phyloP scores from a whole-genome alignment of 2,113 vertebrate species.

The Garra rufa region DNA sequence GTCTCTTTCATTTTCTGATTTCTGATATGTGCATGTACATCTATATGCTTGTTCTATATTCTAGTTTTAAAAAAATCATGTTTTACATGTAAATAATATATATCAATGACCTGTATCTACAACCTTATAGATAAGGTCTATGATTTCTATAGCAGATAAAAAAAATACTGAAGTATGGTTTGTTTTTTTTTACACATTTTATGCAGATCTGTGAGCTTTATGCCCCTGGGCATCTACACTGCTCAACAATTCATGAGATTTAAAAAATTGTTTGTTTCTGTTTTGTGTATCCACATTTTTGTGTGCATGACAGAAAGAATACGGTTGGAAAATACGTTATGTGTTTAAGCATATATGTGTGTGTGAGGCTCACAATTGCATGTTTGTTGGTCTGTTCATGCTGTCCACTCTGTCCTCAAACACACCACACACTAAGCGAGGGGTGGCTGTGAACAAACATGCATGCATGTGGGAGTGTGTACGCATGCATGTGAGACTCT shows the following conservation, averaged over 20 bases:
- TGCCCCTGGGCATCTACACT: neutral
- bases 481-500: slow-evolving; percentile 15
- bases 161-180: no score
- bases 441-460: slow-evolving; percentile 32
- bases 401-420: slow-evolving; percentile 16
- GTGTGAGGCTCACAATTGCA: neutral
- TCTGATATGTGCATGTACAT: neutral
- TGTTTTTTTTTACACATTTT: neutral
- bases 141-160: neutral
- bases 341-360: neutral
- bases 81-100: neutral
- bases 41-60: neutral
- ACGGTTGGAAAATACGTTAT: no score
- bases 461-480: slow-evolving; percentile 31
- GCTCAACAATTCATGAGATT: neutral
- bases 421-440: slow-evolving; percentile 18
- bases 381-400: slow-evolving; percentile 26
- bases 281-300: neutral
- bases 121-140: neutral
- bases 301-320: neutral
- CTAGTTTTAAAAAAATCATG: neutral
- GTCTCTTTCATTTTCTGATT: slow-evolving; percentile 4
- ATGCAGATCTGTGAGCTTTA: neutral
- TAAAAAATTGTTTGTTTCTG: neutral
- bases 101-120: neutral